Base-by-base conservation (phyloP, 2,113 vertebrate species). In the Tychaedon coryphoeus region DNA sequence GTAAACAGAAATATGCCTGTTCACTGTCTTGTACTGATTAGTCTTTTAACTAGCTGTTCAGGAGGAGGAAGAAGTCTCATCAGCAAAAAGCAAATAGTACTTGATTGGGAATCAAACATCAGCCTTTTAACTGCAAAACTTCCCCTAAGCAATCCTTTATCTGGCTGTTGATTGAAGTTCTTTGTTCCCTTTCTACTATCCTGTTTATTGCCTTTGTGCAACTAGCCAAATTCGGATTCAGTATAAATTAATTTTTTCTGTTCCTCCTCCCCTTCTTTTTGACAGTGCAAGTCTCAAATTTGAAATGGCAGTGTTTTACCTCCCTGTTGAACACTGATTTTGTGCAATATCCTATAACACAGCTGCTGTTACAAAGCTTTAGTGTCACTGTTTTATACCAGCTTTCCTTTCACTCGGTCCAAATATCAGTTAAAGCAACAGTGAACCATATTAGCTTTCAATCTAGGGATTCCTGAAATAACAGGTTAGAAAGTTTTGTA, bases 291-390 rank as follows among this genome's bases (percentile, higher is more conserved):
- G 26, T 71, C 38, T 85, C 25, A 62, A 12, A 73, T 73, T 40
- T 26, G 40, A 75, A 72, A 45, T 72, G 51, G 25, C 14, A 14
- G 8, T 25, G 20, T 88, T 75, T 84, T 48, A 33, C 47, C 73
- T 60, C 71, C 31, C 28, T 81, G 5, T 73, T 72, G 75, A 72
- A 33, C 26, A 2, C 31, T 24, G 43, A 6, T 74, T 77, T 60
- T 73, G 38, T 54, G 67, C 8, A 6, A 7, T 29, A n/a, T 53
- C 34, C 3, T 1, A 0, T 62, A 33, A 54, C 0, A 3, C 8
- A 3, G 9, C 38, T 75, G 28, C 50, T 4, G 4, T 57, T 45
- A 12, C 0, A 0, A 65, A 80, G 54, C 50, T n/a, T 62, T 33
- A 23, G 22, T 3, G 64, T 77, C n/a, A 16, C 18, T 64, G 29